Percentiles rank a stretch among this genome's conserved stretches.
These are phyloP conservation scores for Leptinotarsa peninsularis DNA, from an alignment of 2,888 invertebrate genomes.

Conservation along the genomic window DNA sequence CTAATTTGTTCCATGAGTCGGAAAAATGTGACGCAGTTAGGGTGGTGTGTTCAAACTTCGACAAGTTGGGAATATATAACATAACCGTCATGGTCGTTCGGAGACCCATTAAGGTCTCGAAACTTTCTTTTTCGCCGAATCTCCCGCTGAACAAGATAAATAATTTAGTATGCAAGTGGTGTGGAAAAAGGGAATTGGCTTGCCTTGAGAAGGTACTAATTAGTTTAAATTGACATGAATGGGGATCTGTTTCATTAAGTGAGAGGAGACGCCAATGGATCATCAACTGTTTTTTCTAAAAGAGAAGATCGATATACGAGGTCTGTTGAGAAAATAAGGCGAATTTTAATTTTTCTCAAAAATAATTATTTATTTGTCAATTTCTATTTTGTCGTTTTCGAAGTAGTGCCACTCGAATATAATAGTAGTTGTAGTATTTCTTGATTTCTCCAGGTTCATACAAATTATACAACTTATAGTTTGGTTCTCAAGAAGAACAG, in stretches of 20 bases:
- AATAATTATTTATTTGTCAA: no score
- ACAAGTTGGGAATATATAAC: constrained; percentile 43
- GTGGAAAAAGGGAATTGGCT: constrained; percentile 18
- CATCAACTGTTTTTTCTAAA: not conserved
- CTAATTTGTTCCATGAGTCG: constrained; percentile 55
- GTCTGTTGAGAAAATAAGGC: no score
- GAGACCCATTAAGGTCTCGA: constrained; percentile 35
- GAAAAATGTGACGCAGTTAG: constrained; percentile 48
- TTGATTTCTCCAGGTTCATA: no score
- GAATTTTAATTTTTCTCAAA: not conserved
- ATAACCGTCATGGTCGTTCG: constrained; percentile 31
- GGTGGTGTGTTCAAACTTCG: constrained; percentile 36
- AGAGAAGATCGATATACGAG: not conserved
- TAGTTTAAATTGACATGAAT: constrained; percentile 2
- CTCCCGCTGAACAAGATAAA: constrained; percentile 3
- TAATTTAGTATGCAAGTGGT: constrained; percentile 15
- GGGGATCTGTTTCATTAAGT: not conserved
- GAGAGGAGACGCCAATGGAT: not conserved
- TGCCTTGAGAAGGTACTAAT: not conserved
- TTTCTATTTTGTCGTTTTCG: no score
- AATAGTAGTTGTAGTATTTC: no score
- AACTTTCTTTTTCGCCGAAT: constrained; percentile 21
- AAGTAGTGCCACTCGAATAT: no score
- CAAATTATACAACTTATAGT: no score
- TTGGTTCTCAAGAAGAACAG: no score